phyloP scores from a whole-genome alignment of 1,140 invertebrate species.

The Solenopsis fugax region DNA sequence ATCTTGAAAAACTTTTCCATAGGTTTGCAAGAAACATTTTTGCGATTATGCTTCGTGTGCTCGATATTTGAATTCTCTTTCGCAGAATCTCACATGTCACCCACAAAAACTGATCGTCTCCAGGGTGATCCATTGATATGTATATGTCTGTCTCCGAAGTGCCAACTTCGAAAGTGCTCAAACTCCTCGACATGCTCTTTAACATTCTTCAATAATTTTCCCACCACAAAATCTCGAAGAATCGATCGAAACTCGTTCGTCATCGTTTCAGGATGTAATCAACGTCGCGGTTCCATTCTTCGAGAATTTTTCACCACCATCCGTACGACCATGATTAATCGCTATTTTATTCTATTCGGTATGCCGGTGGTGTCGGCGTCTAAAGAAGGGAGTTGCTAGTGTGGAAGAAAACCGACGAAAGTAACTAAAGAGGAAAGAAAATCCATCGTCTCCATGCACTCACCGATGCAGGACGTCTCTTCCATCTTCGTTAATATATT shows the following conservation, averaged over 20 bases:
- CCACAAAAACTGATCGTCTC: conserved; percentile 14
- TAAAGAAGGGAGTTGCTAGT: conserved; percentile 48
- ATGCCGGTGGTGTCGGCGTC: conserved; percentile 44
- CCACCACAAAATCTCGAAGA: conserved; percentile 8
- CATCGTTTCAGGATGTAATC: conserved; percentile 66
- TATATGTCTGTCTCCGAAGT: conserved; percentile 9
- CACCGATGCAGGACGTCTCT: conserved; percentile 49
- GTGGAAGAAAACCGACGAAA: conserved; percentile 41
- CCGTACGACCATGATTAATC: conserved; percentile 67
- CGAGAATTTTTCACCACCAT: conserved; percentile 68
- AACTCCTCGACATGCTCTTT: conserved; percentile 34
- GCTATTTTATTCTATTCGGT: conserved; percentile 60
- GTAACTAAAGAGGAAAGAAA: conserved; percentile 54
- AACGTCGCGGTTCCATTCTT: conserved; percentile 60
- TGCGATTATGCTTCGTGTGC: neutral
- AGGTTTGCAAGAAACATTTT: neutral
- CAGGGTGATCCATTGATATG: conserved; percentile 1
- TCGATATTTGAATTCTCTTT: neutral
- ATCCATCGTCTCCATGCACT: conserved; percentile 67
- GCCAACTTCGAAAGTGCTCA: conserved; percentile 38
- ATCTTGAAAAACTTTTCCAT: neutral
- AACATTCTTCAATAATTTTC: conserved; percentile 56
- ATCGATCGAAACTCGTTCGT: conserved; percentile 60
- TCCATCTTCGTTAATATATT: conserved; percentile 65
- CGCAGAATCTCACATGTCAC: neutral